Evolutionary conservation across 2,888 invertebrate genomes (phyloP), one percentile per base, ranked within the genome.

Genomic region (Schizotus pectinicornis): DNA sequence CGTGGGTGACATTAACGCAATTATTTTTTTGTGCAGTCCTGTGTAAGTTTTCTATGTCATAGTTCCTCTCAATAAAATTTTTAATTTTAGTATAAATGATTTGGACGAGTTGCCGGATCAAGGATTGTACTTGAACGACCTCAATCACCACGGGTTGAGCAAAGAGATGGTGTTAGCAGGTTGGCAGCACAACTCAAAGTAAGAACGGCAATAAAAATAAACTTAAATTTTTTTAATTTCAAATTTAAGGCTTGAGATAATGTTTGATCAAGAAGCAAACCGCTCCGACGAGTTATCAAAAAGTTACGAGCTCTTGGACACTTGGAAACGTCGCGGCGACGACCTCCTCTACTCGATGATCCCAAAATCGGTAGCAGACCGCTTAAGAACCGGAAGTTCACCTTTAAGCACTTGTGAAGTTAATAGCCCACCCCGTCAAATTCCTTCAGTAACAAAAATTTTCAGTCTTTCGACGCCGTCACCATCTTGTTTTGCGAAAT

Each of bases 341-440:
- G 90, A 91, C 60, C 81, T 95, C 1, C 81, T 95, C 0, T 94
- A 94, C 74, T 92, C 94, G 0, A 95, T 95, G 94, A 92, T 95
- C 72, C 95, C 95, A 0, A 86, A 88, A 70, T 86, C 88, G 0
- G 88, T 94, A 13, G 94, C 93, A 0, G 90, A 92, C 70, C 85
- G 90, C 59, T 83, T 94, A 67, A 83, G 91, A 57, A 81, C 85
- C 30, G 94, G 93, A 0, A 86, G 87, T 56, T 88, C 90, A 69
- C 85, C 90, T 0, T 82, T 91, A 72, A 86, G 85, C 37, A 92
- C 93, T 30, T 94, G 93, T 75, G 89, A 92, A 83, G 92, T 82
- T 13, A 35, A 11, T 8, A 3, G 22, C 2, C n/a, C 2, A 22
- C 22, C 3, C 3, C 22, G 2, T 22, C 22, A 22, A 22, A 22